These are phyloP conservation scores for Crax fasciolata DNA, from an alignment of 2,797 vertebrate species.

Conservation along the genomic window DNA sequence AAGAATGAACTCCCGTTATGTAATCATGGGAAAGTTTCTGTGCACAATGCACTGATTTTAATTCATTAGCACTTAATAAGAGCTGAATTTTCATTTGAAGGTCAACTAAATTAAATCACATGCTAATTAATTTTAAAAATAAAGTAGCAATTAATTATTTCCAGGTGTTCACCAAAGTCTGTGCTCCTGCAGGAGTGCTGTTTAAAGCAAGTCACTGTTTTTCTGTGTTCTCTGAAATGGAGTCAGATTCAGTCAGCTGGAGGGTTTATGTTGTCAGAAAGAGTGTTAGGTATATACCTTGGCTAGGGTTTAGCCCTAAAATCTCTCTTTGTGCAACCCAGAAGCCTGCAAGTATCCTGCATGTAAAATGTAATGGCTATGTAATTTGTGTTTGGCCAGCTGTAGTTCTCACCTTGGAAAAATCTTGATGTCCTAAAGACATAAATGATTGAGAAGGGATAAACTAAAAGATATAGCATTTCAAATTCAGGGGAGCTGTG, in stretches of 20 bases:
- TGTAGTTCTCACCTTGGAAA: neutral
- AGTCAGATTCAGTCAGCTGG: constrained; percentile 27
- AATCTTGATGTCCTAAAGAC: neutral
- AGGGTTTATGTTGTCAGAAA: constrained; percentile 8
- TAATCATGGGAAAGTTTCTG: constrained; percentile 5
- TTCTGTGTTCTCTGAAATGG: neutral
- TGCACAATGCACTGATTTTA: constrained; percentile 47
- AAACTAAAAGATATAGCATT: neutral
- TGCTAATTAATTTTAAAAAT: constrained; percentile 78
- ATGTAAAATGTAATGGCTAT: neutral
- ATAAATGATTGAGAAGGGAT: neutral
- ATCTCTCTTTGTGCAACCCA: neutral
- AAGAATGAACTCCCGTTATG: neutral
- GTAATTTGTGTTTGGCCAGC: constrained; percentile 5
- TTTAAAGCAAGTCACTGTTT: constrained; percentile 36
- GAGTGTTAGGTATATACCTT: neutral
- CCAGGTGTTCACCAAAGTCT: constrained; percentile 55
- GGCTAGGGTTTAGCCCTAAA: neutral
- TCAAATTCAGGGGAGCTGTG: constrained; percentile 2
- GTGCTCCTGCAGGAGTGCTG: neutral
- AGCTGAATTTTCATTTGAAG: constrained; percentile 74
- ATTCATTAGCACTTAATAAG: constrained; percentile 74
- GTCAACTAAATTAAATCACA: constrained; percentile 75
- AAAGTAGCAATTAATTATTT: constrained; percentile 70
- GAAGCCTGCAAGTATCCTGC: neutral